Percentiles rank a stretch among this genome's conserved stretches.
Evolutionary conservation across 2,888 invertebrate species (phyloP).

Genomic region (Amblyteles armatorius): DNA sequence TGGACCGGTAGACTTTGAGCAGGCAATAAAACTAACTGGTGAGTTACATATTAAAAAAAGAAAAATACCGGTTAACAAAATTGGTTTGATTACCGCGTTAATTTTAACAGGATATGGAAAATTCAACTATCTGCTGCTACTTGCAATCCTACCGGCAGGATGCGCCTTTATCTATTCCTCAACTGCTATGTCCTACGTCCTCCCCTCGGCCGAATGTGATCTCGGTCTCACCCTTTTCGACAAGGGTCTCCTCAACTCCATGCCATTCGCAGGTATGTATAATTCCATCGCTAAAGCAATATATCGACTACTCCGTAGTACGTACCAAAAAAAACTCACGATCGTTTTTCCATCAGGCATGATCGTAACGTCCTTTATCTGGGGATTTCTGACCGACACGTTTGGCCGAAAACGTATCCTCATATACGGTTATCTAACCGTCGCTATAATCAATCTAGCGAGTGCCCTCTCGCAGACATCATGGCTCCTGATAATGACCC

Average conservation of each 20-base stretch:
- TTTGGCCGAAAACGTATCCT: conserved; percentile 81
- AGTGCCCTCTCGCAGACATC: conserved; percentile 79
- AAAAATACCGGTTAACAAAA: conserved; percentile 13
- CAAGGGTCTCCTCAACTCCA: conserved; percentile 87
- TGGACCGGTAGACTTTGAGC: conserved; percentile 80
- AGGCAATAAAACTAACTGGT: conserved; percentile 79
- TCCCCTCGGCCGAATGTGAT: conserved; percentile 87
- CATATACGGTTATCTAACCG: conserved; percentile 79
- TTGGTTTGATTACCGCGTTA: not conserved
- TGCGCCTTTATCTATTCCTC: conserved; percentile 86
- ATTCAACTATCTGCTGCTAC: conserved; percentile 85
- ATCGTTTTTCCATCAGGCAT: conserved; percentile 82
- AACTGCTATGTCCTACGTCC: conserved; percentile 86
- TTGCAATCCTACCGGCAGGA: conserved; percentile 85
- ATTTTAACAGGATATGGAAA: conserved; percentile 84
- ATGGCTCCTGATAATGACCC: conserved; percentile 81
- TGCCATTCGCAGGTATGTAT: conserved; percentile 86
- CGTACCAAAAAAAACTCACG: not conserved
- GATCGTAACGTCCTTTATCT: conserved; percentile 85
- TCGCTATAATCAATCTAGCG: conserved; percentile 77
- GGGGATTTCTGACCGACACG: conserved; percentile 84
- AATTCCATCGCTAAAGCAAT: conserved; percentile 31
- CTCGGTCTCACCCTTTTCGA: conserved; percentile 85
- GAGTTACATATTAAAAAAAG: conserved; percentile 24
- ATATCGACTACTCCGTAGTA: not conserved